A percentile compares a stretch with the other conserved stretches of the same genome.
phyloP scores from a whole-genome alignment of 1,140 invertebrate genomes.

The Lucilia sericata region DNA sequence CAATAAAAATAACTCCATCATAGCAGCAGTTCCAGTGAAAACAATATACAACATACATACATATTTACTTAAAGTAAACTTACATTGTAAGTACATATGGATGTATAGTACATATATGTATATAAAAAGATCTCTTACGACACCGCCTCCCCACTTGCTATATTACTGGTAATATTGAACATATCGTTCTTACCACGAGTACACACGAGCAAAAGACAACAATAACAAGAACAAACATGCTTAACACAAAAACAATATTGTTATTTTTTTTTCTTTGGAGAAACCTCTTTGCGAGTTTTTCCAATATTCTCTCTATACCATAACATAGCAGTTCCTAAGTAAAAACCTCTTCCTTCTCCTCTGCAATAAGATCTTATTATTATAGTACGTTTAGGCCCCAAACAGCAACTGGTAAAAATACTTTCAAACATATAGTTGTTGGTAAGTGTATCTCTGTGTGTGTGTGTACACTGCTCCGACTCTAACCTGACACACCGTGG shows the following conservation, averaged over 20 bases:
- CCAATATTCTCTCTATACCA: neutral
- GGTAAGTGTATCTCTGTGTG: no score
- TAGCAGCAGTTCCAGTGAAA: neutral
- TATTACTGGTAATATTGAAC: neutral
- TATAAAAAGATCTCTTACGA: constrained; percentile 21
- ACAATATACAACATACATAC: neutral
- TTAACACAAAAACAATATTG: no score
- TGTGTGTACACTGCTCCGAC: neutral
- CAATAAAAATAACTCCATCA: neutral
- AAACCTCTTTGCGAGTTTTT: neutral
- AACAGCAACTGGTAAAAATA: no score
- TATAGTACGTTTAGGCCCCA: no score
- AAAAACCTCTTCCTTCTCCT: neutral
- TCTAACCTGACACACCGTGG: constrained; percentile 61
- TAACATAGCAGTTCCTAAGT: neutral
- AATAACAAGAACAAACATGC: no score
- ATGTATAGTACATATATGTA: neutral
- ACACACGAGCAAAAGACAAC: neutral
- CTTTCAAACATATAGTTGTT: neutral
- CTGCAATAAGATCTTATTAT: no score
- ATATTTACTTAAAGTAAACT: no score
- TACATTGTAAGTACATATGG: neutral
- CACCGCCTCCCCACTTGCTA: constrained; percentile 29
- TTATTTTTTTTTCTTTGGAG: no score
- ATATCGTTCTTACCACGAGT: neutral